Conservation (phyloP, 2,888 invertebrate genomes). For the Dysmachus trigonus region DNA sequence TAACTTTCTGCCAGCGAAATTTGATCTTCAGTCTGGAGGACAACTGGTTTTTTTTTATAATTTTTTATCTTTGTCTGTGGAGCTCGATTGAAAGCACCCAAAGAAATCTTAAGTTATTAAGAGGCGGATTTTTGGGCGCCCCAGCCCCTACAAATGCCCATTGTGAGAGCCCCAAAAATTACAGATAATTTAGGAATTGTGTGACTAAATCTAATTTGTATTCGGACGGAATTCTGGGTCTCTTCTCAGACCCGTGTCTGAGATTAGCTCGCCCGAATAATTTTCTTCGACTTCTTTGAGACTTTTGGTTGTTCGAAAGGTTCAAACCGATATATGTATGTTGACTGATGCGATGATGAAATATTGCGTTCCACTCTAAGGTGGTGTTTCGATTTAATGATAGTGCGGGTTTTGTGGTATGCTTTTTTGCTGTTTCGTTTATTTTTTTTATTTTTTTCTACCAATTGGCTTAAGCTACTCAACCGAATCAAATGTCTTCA, state of each 20-base stretch:
- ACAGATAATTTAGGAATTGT: constrained; percentile 27
- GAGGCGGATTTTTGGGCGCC: background rate
- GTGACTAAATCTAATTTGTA: constrained; percentile 31
- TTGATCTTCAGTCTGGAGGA: constrained; percentile 17
- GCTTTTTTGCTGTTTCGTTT: background rate
- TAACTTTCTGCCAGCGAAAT: constrained; percentile 3
- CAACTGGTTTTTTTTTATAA: background rate
- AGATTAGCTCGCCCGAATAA: background rate
- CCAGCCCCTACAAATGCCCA: background rate
- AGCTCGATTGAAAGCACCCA: background rate
- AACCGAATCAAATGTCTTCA: constrained; percentile 17
- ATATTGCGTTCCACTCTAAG: background rate
- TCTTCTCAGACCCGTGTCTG: background rate
- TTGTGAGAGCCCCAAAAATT: constrained; percentile 2
- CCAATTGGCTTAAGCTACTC: background rate
- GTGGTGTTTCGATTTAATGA: background rate
- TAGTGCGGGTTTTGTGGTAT: background rate
- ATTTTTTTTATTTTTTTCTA: constrained; percentile 1
- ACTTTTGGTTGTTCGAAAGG: background rate
- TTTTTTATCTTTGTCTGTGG: background rate
- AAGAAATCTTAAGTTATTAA: background rate
- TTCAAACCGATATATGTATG: background rate
- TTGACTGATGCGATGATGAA: background rate
- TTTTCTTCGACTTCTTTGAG: background rate
- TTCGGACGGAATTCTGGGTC: constrained; percentile 12